Base-by-base conservation (phyloP, 1,140 invertebrate genomes). In the Arctopsyche grandis region DNA sequence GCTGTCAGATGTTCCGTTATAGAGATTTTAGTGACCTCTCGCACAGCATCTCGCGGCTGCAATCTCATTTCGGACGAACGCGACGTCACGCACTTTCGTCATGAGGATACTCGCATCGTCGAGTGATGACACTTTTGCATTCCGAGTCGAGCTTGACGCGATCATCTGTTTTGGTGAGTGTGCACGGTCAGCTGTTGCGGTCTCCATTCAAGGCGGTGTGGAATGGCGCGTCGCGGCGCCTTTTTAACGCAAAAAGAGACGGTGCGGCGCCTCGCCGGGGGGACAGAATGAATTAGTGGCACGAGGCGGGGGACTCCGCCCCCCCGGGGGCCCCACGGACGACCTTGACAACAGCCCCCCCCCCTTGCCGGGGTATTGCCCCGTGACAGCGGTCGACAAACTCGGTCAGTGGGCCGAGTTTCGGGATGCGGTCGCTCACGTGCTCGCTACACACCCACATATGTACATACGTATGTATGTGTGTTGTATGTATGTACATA, bases 401-500 rank as follows among this genome's bases (percentile, higher is more conserved):
- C 69, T 46, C 69, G 69, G 69, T 52, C 38, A 71, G 38, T 52
- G 46, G 69, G 46, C 38, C 46, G 69, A 46, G 29, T 38, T 16
- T 22, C 24, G 63, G 63, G 63, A 66, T 38, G 69, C 69, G 29
- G 21, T n/a, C 69, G 14, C 16, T 9, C 29, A 66, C 48, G 16
- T 21, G 60, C 12, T 66, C 3, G 60, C 21, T n/a, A n/a, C n/a
- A n/a, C 21, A 21, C 19, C 60, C 12, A 66, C 24, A 66, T 4
- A 66, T 12, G 21, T 10, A 58, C 52, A 58, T 10, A 10, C 52
- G 10, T 58, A 58, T 16, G 52, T 38, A 38, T 4, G 1, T 38
- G 29, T 1, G 29, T 1, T 1, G 29, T 38, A 52, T 52, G 3
- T 14, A 1, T 19, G 48, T n/a, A n/a, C n/a, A n/a, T n/a, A n/a